Percentiles rank a stretch among this genome's conserved stretches.
phyloP scores from a whole-genome alignment of 1,140 invertebrate species.

The Aporrectodea caliginosa region DNA sequence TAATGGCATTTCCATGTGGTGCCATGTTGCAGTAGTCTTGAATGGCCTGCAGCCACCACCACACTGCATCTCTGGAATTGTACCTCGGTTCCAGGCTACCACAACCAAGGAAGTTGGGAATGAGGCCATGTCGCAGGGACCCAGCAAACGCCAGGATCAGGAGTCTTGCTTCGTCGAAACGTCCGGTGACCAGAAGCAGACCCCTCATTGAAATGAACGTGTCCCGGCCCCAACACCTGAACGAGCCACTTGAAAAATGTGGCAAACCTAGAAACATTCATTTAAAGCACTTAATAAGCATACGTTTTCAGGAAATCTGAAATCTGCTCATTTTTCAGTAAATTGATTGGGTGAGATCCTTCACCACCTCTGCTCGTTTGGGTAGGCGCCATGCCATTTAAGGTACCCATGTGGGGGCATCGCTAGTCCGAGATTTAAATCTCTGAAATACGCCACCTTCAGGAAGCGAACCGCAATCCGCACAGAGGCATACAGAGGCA shows the following conservation, averaged over 20 bases:
- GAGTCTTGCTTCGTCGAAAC: constrained; percentile 78
- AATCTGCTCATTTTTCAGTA: too few species aligned
- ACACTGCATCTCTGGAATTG: constrained; percentile 95
- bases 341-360: too few species aligned
- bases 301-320: too few species aligned
- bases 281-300: too few species aligned
- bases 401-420: too few species aligned
- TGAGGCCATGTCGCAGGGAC: constrained; percentile 88
- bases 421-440: too few species aligned
- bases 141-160: constrained; percentile 87
- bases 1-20: constrained; percentile 40
- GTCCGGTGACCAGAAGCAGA: constrained; percentile 70
- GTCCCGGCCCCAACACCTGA: constrained; percentile 98
- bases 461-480: too few species aligned
- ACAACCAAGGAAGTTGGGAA: constrained; percentile 92
- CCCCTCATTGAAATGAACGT: constrained; percentile 94
- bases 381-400: too few species aligned
- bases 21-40: constrained; percentile 63
- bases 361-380: too few species aligned
- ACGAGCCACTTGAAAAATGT: constrained; percentile 86
- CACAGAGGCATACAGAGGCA: too few species aligned
- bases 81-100: constrained; percentile 73
- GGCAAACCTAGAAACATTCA: constrained; percentile 72
- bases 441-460: too few species aligned
- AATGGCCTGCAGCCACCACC: constrained; percentile 97